Conservation (phyloP, 2,797 vertebrate genomes). For the Pseudocheirus occidentalis region DNA sequence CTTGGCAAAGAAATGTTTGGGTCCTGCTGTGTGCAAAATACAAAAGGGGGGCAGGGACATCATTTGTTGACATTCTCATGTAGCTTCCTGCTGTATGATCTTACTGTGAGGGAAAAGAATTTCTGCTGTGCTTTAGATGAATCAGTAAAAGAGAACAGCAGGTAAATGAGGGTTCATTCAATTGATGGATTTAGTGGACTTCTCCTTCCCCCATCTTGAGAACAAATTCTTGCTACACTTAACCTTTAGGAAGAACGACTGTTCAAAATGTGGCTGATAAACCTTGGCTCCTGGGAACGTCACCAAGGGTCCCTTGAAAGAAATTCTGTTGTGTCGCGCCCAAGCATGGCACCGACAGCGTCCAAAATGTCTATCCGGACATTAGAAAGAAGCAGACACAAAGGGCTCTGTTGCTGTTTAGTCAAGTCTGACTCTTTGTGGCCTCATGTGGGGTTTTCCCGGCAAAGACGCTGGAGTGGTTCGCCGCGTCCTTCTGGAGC, state of each 20-base stretch:
- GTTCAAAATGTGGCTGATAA: not conserved
- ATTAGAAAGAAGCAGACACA: not conserved
- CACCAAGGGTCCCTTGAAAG: not conserved
- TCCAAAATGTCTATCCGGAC: not conserved
- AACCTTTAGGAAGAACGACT: not conserved
- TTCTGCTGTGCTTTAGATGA: not conserved
- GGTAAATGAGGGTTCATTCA: accelerated
- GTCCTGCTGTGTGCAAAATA: conserved; percentile 22
- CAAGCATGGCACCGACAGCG: not conserved
- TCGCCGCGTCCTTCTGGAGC: not conserved
- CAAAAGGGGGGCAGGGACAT: conserved; percentile 8
- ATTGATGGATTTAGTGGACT: not conserved
- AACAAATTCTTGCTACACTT: not conserved
- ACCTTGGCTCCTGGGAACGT: not conserved
- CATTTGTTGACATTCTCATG: conserved; percentile 33
- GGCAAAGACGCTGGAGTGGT: not conserved
- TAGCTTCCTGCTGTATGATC: conserved; percentile 42
- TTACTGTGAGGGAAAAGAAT: not conserved
- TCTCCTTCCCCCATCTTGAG: not conserved
- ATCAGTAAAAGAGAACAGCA: not conserved
- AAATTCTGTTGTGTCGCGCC: not conserved
- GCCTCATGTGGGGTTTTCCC: not conserved
- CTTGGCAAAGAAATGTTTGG: conserved; percentile 34
- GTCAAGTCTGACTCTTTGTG: not conserved
- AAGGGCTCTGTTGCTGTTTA: not conserved